phyloP scores from a whole-genome alignment of 1,140 invertebrate genomes.

The Scylla paramamosain region DNA sequence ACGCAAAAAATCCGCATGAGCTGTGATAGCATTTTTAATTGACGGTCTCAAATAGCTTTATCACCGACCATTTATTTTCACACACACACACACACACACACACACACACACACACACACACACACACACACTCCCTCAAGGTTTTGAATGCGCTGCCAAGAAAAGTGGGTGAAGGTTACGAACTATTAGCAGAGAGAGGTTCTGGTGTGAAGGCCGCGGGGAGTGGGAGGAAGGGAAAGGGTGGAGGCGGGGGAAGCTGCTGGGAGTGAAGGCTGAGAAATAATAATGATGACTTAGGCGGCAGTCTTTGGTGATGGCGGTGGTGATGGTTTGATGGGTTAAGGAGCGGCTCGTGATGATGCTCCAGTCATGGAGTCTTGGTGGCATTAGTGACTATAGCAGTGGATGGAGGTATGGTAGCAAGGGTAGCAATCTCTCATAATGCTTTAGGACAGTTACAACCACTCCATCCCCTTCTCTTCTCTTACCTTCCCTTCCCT shows the following conservation, averaged over 20 bases:
- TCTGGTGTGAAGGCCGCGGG: background rate
- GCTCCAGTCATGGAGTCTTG: background rate
- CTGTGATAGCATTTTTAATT: too few species aligned
- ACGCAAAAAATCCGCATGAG: too few species aligned
- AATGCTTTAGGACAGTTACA: background rate
- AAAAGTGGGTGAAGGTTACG: constrained; percentile 2
- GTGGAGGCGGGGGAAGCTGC: background rate
- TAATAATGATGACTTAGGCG: background rate
- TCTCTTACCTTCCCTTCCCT: background rate
- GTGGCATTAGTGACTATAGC: background rate
- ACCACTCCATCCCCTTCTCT: background rate
- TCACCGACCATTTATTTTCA: too few species aligned
- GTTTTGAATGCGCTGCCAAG: background rate
- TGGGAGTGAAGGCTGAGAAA: background rate
- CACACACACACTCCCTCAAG: background rate
- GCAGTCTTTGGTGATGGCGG: background rate
- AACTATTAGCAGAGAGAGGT: background rate
- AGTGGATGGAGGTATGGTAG: background rate
- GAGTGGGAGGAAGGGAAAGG: background rate
- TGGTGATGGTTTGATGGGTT: background rate
- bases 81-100: too few species aligned
- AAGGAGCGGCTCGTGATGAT: too few species aligned
- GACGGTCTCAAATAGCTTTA: too few species aligned
- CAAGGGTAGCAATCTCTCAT: too few species aligned
- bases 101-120: background rate